These are phyloP conservation scores for Rhabdornis inornatus DNA, from an alignment of 2,113 vertebrate genomes.

Conservation along the genomic window DNA sequence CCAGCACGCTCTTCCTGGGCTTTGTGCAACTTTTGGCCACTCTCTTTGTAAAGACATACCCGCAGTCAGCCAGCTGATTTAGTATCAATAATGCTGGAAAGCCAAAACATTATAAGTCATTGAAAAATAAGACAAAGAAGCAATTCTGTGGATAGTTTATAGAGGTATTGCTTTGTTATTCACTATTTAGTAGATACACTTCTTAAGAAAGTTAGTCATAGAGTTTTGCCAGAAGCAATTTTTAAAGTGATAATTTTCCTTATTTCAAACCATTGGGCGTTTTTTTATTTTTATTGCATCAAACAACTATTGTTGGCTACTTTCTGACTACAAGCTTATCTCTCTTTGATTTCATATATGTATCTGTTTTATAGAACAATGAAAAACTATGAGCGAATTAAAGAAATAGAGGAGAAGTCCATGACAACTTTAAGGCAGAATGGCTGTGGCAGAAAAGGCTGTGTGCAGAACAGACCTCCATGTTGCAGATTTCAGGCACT, in stretches of 20 bases:
- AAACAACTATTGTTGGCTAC: neutral
- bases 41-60: neutral
- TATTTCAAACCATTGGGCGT: neutral
- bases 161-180: neutral
- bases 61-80: neutral
- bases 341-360: neutral
- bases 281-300: neutral
- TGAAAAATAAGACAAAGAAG: constrained; percentile 6
- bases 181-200: neutral
- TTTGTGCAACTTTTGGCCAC: neutral
- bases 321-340: neutral
- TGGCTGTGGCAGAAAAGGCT: neutral
- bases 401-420: neutral
- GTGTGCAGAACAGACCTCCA: neutral
- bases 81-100: neutral
- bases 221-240: neutral
- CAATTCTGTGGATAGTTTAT: neutral
- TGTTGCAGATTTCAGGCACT: neutral
- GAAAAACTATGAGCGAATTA: neutral
- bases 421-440: neutral
- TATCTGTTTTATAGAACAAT: neutral
- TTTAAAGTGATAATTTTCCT: neutral
- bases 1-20: neutral
- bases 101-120: neutral
- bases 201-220: neutral